A percentile compares a stretch with the other conserved stretches of the same genome.
These are phyloP conservation scores for Dusona sp. DNA, from an alignment of 2,888 invertebrate genomes.

Conservation along the genomic window DNA sequence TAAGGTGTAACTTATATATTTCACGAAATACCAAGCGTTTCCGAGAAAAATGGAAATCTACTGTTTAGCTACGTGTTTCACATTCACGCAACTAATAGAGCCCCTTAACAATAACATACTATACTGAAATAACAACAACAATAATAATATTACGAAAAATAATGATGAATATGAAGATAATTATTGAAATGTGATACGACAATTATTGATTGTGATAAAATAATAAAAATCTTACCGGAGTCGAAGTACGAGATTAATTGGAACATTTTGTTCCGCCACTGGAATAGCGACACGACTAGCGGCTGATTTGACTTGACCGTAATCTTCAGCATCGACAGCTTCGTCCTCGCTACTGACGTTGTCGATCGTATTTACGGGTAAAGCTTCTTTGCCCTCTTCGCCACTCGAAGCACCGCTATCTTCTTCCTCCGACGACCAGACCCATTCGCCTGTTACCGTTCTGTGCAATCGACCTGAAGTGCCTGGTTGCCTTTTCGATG, in stretches of 20 bases:
- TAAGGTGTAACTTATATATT: no score
- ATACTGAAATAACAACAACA: no score
- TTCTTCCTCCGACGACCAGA: constrained; percentile 98
- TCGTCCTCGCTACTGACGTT: constrained; percentile 85
- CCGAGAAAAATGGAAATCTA: no score
- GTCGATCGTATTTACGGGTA: constrained; percentile 85
- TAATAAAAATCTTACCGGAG: constrained; percentile 88
- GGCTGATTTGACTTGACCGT: constrained; percentile 80
- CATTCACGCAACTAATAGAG: no score
- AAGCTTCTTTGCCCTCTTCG: constrained; percentile 84
- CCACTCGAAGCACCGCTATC: constrained; percentile 88
- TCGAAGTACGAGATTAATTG: constrained; percentile 94
- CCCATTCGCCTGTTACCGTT: constrained; percentile 98
- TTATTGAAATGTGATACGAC: constrained; percentile 15
- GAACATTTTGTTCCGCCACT: constrained; percentile 82
- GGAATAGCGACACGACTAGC: constrained; percentile 78
- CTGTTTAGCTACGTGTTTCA: no score
- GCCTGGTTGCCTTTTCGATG: constrained; percentile 93
- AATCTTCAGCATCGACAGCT: constrained; percentile 80
- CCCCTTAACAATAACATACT: no score
- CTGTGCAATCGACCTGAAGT: constrained; percentile 92
- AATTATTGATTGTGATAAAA: neutral
- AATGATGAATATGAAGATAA: neutral
- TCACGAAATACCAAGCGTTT: no score
- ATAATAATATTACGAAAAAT: no score